Conservation (phyloP, 2,888 invertebrate genomes). For the Rapana venosa region DNA sequence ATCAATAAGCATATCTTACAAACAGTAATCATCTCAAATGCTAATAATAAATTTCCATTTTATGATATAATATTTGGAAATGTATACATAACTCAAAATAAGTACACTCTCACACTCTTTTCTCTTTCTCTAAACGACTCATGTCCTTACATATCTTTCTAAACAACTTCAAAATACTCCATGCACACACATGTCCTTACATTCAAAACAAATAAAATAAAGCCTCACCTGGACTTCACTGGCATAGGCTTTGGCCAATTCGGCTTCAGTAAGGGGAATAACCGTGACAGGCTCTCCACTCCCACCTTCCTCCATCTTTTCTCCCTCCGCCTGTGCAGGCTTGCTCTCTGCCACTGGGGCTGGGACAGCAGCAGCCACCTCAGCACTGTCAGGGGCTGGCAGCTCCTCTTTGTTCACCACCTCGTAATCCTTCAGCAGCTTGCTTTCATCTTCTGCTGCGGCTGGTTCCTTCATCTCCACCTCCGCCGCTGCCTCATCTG, state of each 20-base stretch:
- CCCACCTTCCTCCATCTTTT: not conserved
- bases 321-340: not conserved
- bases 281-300: slow-evolving; percentile 32
- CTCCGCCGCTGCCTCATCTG: not conserved
- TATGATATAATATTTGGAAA: too few relatives aligned
- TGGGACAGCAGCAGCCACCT: slow-evolving; percentile 42
- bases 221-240: slow-evolving; percentile 17
- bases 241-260: slow-evolving; percentile 49
- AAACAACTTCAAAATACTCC: too few relatives aligned
- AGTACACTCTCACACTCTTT: too few relatives aligned
- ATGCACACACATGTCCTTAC: too few relatives aligned
- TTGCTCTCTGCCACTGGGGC: not conserved
- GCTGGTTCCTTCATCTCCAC: not conserved
- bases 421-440: slow-evolving; percentile 42
- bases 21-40: not conserved
- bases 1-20: not conserved
- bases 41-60: too few relatives aligned
- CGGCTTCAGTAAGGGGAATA: slow-evolving; percentile 52
- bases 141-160: too few relatives aligned
- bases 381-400: slow-evolving; percentile 49
- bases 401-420: slow-evolving; percentile 50
- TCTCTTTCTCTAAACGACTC: too few relatives aligned
- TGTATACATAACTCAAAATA: not conserved
- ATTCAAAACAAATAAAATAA: not conserved
- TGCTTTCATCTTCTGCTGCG: not conserved